Evolutionary conservation across 2,797 vertebrate species (phyloP), one percentile per base, ranked within the genome.

Genomic region (Tympanoctomys barrerae): DNA sequence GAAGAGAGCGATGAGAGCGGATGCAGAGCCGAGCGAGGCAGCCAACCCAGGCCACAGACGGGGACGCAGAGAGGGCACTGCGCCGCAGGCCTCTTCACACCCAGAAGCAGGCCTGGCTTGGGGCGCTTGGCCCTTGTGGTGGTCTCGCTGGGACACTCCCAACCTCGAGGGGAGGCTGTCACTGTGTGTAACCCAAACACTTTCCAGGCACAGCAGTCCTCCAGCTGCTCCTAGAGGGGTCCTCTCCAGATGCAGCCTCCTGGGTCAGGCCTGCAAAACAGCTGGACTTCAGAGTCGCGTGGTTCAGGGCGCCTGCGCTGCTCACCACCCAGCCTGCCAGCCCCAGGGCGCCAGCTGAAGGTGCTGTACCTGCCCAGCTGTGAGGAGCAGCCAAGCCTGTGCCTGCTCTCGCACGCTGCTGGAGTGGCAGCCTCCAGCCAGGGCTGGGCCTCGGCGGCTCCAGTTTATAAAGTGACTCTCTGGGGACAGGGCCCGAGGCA

Each of bases 211-310:
- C 73, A 14, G 19, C 19, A n/a, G 36, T 68, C 13, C 42, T 22
- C 57, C 9, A 26, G 39, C 77, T 21, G 42, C 39, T 31, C 57
- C 3, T 31, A 3, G 19, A 4, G 26, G 33, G 62, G 36, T 14
- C 11, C 42, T n/a, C 9, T 2, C 42, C n/a, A 42, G 21, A 22
- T 22, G 36, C 0, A 0, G 36, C 22, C 52, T 39, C 0, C 11
- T 18, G 19, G 36, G 61, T 81, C 21, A 13, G 12, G 11, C 71
- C 31, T 24, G 52, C 62, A 13, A 19, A 24, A 10, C 31, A n/a
- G 61, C 64, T 10, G 1, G 8, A 31, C 49, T 13, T 21, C 18
- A 7, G 13, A 18, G 21, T 22, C 12, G 1, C 33, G 5, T 12
- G 26, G 46, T 39, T 3, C 49, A 52, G 4, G 7, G 21, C 14